Evolutionary conservation across 2,797 vertebrate genomes (phyloP).

Genomic region (Leucoraja ocellata): DNA sequence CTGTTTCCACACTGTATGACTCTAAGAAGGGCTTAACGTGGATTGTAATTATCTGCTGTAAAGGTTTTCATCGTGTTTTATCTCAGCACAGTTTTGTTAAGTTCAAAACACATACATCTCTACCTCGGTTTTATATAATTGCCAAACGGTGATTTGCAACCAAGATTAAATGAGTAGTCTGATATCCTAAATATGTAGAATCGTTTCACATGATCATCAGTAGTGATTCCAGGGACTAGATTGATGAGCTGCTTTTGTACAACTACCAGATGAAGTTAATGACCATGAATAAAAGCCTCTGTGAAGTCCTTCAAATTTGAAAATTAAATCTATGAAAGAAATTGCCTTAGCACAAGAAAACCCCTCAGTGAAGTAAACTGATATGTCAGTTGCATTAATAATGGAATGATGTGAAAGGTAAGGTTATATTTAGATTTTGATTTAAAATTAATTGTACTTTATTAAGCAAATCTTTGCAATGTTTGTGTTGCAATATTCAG

Average conservation of each 20-base stretch:
- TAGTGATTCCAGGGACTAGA: not conserved
- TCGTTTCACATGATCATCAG: slow-evolving; percentile 17
- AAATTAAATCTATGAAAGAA: not conserved
- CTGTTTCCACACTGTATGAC: no score
- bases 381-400: not conserved
- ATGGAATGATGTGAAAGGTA: not conserved
- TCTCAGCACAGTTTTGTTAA: not conserved
- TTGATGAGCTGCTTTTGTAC: not conserved
- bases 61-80: not conserved
- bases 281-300: not conserved
- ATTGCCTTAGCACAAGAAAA: not conserved
- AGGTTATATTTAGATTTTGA: not conserved
- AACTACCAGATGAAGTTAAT: slow-evolving; percentile 16
- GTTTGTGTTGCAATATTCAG: not conserved
- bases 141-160: not conserved
- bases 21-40: not conserved
- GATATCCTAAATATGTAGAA: not conserved
- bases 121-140: not conserved
- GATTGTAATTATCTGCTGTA: not conserved
- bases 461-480: slow-evolving; percentile 7
- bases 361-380: not conserved
- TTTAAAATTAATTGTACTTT: not conserved
- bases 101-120: not conserved
- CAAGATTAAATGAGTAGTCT: not conserved
- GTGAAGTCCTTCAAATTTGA: slow-evolving; percentile 2